Percentiles rank a stretch among this genome's conserved stretches.
Conservation (phyloP, 2,888 invertebrate species). For the Rotaria socialis region DNA sequence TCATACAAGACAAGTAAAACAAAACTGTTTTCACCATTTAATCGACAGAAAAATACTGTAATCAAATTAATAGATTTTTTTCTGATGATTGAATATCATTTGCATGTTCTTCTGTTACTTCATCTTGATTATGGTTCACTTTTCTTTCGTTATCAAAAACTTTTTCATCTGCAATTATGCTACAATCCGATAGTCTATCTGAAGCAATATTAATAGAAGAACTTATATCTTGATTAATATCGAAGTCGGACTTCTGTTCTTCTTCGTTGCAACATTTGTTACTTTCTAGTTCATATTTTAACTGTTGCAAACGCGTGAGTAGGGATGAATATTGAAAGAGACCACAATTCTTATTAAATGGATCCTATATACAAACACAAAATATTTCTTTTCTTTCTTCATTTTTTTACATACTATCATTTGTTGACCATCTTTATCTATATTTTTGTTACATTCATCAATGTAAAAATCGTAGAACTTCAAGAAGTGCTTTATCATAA, state of each 20-base stretch:
- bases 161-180: too few species aligned
- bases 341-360: not conserved
- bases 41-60: too few species aligned
- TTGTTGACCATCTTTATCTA: slow-evolving; percentile 49
- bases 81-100: too few species aligned
- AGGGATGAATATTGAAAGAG: not conserved
- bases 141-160: not conserved
- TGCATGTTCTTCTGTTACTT: too few species aligned
- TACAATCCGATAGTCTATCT: too few species aligned
- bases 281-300: not conserved
- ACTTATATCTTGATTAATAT: not conserved
- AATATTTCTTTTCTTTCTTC: not conserved
- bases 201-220: too few species aligned
- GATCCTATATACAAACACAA: not conserved
- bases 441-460: slow-evolving; percentile 58
- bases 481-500: slow-evolving; percentile 63
- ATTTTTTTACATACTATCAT: not conserved
- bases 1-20: too few species aligned
- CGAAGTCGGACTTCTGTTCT: not conserved
- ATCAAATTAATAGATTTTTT: too few species aligned
- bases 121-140: too few species aligned
- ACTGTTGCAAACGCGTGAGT: not conserved
- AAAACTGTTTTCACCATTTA: too few species aligned
- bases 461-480: slow-evolving; percentile 64
- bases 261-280: not conserved